Conservation (phyloP, 1,140 invertebrate genomes). For the Cotesia typhae region DNA sequence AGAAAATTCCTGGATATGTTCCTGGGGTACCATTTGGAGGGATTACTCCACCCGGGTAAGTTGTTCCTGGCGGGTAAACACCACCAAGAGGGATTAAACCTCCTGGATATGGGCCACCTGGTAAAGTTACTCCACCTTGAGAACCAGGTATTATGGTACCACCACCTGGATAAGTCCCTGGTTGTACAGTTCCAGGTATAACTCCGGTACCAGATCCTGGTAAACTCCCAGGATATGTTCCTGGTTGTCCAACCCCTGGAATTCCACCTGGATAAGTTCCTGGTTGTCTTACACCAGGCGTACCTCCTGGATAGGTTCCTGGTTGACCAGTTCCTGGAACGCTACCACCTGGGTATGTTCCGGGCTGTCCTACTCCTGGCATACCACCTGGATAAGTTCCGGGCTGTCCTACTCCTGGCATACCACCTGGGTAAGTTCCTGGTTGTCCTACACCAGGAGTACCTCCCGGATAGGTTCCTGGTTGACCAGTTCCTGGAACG, state of each 20-base stretch:
- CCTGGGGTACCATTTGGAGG: conserved; percentile 8
- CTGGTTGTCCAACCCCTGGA: conserved; percentile 30
- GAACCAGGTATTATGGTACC: not conserved
- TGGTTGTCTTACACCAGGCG: no score
- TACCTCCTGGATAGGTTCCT: conserved; percentile 3
- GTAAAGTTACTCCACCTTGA: not conserved
- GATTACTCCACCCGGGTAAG: conserved; percentile 12
- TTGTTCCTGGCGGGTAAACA: not conserved
- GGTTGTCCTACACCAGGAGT: conserved; percentile 16
- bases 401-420: no score
- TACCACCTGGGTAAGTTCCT: conserved; percentile 9
- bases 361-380: conserved; percentile 30
- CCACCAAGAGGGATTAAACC: conserved; percentile 16
- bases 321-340: conserved; percentile 28
- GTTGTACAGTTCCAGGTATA: conserved; percentile 31
- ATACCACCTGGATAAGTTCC: conserved; percentile 29
- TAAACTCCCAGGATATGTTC: conserved; percentile 31
- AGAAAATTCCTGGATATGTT: not conserved
- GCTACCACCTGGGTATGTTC: conserved; percentile 27
- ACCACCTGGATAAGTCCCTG: conserved; percentile 28
- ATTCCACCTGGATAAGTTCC: conserved; percentile 29
- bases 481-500: no score
- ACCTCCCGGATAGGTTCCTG: not conserved
- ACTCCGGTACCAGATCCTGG: conserved; percentile 25
- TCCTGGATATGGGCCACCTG: not conserved